Conservation (phyloP, 2,888 invertebrate species). For the Dolomedes plantarius region DNA sequence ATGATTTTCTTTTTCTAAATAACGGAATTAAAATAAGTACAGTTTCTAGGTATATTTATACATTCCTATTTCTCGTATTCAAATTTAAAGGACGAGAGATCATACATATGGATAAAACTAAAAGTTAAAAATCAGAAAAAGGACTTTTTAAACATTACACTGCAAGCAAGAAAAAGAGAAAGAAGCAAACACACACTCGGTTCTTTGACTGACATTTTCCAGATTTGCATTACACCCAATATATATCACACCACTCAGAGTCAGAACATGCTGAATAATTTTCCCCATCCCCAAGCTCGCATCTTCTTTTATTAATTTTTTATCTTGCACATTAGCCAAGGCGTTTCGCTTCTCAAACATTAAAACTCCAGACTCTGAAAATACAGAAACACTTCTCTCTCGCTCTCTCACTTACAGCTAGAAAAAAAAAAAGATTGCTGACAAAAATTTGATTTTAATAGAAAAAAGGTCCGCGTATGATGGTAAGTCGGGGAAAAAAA, state of each 20-base stretch:
- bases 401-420: neutral
- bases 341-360: conserved; percentile 53
- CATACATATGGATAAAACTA: too few relatives aligned
- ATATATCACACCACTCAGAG: conserved; percentile 46
- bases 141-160: too few relatives aligned
- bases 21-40: too few relatives aligned
- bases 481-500: conserved; percentile 14
- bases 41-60: too few relatives aligned
- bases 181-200: neutral
- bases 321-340: conserved; percentile 35
- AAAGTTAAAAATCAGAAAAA: too few relatives aligned
- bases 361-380: conserved; percentile 61
- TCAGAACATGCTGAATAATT: conserved; percentile 67
- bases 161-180: too few relatives aligned
- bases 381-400: conserved; percentile 31
- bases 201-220: conserved; percentile 32
- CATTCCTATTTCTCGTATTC: too few relatives aligned
- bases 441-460: conserved; percentile 71
- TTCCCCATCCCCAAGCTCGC: conserved; percentile 20
- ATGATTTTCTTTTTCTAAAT: too few relatives aligned
- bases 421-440: conserved; percentile 33
- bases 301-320: conserved; percentile 19
- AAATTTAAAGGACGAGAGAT: too few relatives aligned
- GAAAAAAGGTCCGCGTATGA: conserved; percentile 35
- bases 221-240: conserved; percentile 57